Evolutionary conservation across 2,797 vertebrate species (phyloP), one percentile per base, ranked within the genome.

Genomic region (Periophthalmus magnuspinnatus): DNA sequence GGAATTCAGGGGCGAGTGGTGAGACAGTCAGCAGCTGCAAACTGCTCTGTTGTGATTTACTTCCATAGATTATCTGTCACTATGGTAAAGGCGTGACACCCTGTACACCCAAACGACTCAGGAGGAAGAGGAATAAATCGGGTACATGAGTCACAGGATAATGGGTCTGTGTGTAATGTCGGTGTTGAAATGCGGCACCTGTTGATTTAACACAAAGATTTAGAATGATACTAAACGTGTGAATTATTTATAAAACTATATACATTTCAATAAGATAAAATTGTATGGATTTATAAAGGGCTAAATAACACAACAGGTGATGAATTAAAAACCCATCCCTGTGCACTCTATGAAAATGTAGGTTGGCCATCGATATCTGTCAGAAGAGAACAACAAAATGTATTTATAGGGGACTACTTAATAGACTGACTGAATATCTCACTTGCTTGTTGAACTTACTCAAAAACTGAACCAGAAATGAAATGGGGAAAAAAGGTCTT

Each of bases 11-110:
- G 52, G 61, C 9, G 10, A 62, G 54, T 16, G 61, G 74, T 65
- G 62, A 38, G 59, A 59, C 65, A 33, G 62, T 28, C 68, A 64
- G 71, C 41, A 72, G 69, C 72, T 67, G 70, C 41, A 69, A 56
- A 69, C 65, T 70, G 54, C 72, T 56, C 60, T 32, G 28, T 59
- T 74, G 81, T 79, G 81, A 90, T 87, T 88, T 77, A 82, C 76
- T 69, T 67, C 63, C 62, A 89, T 84, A 69, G 86, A 91, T 90
- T 82, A 89, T 63, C 80, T 81, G 89, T 85, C 86, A 60, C 70
- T 69, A 71, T 52, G 74, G 75, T 70, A 75, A 77, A 79, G 47
- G 5, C 2, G 70, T 85, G 74, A 78, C 76, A 68, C 57, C 33
- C 45, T 2, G 5, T 72, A 59, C 57, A 59, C 54, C 69, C 64